Evolutionary conservation across 2,113 vertebrate species (phyloP), one percentile per base, ranked within the genome.

Genomic region (Hymenochirus boettgeri): DNA sequence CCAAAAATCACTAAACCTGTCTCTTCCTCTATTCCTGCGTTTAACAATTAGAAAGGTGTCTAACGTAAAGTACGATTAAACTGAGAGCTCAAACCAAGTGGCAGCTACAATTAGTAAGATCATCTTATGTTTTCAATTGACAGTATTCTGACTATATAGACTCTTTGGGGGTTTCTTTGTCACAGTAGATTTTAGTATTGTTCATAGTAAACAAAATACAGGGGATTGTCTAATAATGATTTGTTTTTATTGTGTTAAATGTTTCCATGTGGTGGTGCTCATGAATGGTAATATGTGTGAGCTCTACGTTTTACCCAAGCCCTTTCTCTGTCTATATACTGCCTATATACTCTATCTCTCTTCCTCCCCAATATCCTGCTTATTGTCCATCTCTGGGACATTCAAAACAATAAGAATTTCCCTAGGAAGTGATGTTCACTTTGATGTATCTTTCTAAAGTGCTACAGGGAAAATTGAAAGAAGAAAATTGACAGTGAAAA

Each of bases 1-100:
- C 76, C 58, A 62, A 1, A 73, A 82, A 82, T 73, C 77, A 75
- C 80, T 84, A 82, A 83, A 88, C 79, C 83, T 84, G 81, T 83
- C 80, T 37, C 73, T 77, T 62, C 21, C 31, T 77, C 60, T 78
- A 66, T 76, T 80, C 75, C 74, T 73, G 79, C 65, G 15, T 79
- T 85, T 83, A 87, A 70, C 75, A 76, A 62, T 75, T 70, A 70
- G 55, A 76, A 57, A 0, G 0, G 70, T 64, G 60, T 74, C 71
- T 72, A 70, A 27, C 69, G 72, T 65, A 72, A 74, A 70, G 46
- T 33, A 1, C 6, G 51, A 51, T 62, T 62, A 69, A 69, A 54
- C 22, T 46, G 66, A 48, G 48, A 74, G 33, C 51, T 54, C 61
- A 13, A 3, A 24, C 64, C 57, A 15, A 61, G 64, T 69, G 71